These are phyloP conservation scores for Apamea anceps DNA, from an alignment of 2,888 invertebrate species.

Conservation along the genomic window DNA sequence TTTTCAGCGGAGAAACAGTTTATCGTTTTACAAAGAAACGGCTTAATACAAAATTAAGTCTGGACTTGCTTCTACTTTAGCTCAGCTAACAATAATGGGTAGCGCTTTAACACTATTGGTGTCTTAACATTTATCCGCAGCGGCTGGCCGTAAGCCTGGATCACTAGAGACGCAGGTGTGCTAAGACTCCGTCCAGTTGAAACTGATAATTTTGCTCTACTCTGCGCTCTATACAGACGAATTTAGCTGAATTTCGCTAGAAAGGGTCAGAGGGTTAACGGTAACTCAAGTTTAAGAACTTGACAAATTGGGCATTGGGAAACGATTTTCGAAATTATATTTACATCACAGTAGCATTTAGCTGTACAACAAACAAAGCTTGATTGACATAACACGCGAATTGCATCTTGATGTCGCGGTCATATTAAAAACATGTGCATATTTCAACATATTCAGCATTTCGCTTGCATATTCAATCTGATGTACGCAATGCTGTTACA, in stretches of 20 bases:
- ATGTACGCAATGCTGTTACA: conserved; percentile 67
- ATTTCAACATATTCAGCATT: conserved; percentile 69
- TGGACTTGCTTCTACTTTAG: conserved; percentile 73
- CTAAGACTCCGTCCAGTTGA: conserved; percentile 70
- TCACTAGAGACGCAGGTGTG: conserved; percentile 81
- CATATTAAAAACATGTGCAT: conserved; percentile 68
- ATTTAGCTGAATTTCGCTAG: conserved; percentile 67
- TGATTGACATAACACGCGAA: conserved; percentile 57
- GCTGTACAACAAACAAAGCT: conserved; percentile 50
- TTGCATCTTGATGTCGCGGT: conserved; percentile 66
- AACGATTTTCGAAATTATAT: conserved; percentile 30
- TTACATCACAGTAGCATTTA: conserved; percentile 10
- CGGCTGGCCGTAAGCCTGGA: conserved; percentile 78
- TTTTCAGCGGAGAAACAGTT: conserved; percentile 37
- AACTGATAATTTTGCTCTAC: conserved; percentile 77
- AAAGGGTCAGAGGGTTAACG: conserved; percentile 68
- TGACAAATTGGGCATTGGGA: conserved; percentile 63
- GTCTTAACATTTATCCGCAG: conserved; percentile 76
- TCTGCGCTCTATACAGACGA: conserved; percentile 69
- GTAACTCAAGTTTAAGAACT: conserved; percentile 64
- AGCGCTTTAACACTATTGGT: conserved; percentile 82
- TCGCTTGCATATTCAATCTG: conserved; percentile 71
- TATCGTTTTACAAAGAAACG: conserved; percentile 53
- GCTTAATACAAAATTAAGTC: conserved; percentile 59
- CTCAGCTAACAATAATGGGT: conserved; percentile 79